phyloP scores from a whole-genome alignment of 2,113 vertebrate genomes.

The Pangasianodon hypophthalmus region DNA sequence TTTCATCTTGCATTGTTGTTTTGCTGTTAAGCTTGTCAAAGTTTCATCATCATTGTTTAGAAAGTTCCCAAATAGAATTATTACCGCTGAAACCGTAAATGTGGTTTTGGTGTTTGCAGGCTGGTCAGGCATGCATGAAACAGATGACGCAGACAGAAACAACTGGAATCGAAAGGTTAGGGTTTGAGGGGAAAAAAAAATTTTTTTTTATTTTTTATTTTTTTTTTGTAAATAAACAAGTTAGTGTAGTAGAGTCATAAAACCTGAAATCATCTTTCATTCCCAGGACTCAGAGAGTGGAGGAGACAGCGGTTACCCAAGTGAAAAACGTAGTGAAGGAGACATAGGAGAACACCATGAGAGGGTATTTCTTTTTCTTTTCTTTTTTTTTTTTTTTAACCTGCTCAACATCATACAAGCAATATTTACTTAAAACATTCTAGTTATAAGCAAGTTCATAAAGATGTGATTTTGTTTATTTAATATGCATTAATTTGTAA shows the following conservation, averaged over 20 bases:
- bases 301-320: slow-evolving; percentile 95
- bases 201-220: neutral
- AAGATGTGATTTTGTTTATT: neutral
- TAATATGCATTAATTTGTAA: neutral
- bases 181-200: neutral
- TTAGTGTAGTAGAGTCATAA: neutral
- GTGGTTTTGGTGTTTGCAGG: slow-evolving; percentile 68
- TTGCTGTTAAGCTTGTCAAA: neutral
- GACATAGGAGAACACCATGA: slow-evolving; percentile 76
- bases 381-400: neutral
- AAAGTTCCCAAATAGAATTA: neutral
- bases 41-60: neutral
- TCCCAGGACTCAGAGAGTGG: slow-evolving; percentile 86
- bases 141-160: slow-evolving; percentile 74
- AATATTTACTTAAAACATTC: neutral
- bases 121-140: slow-evolving; percentile 79
- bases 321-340: slow-evolving; percentile 88
- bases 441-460: neutral
- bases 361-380: neutral
- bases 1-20: neutral
- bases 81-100: neutral
- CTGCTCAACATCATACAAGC: neutral
- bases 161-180: slow-evolving; percentile 84
- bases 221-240: neutral
- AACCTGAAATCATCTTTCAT: slow-evolving; percentile 2